A percentile compares a stretch with the other conserved stretches of the same genome.
Conservation (phyloP, 2,113 vertebrate genomes). For the Shinisaurus crocodilurus region DNA sequence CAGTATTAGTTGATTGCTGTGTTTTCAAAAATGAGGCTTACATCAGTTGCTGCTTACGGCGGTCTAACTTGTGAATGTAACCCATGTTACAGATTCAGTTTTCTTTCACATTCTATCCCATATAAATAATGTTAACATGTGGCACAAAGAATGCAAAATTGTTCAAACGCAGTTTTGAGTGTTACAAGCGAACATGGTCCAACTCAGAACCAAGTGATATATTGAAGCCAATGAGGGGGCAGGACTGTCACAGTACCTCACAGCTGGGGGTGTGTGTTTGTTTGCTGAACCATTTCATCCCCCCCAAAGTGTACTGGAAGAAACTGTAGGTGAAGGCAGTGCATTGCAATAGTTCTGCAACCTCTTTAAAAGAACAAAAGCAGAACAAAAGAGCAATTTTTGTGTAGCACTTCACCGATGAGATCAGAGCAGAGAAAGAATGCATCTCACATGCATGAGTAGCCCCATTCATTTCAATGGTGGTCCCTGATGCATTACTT, state of each 20-base stretch:
- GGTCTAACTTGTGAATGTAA: background rate
- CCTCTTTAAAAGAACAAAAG: background rate
- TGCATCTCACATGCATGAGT: background rate
- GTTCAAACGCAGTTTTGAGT: background rate
- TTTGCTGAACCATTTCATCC: background rate
- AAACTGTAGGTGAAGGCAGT: background rate
- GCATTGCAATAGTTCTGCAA: background rate
- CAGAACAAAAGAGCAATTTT: background rate
- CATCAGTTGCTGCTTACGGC: background rate
- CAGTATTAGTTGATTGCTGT: background rate
- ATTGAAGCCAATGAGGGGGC: background rate
- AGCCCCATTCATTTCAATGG: background rate
- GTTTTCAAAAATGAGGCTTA: background rate
- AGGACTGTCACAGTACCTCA: no score
- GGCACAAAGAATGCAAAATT: background rate
- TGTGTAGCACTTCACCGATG: background rate
- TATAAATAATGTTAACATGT: background rate
- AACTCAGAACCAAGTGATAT: background rate
- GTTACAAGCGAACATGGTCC: background rate
- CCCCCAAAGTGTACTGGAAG: background rate
- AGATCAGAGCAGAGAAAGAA: background rate
- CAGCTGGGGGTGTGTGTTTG: no score
- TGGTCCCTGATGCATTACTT: background rate
- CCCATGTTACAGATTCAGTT: background rate
- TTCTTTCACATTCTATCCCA: background rate